A percentile compares a stretch with the other conserved stretches of the same genome.
These are phyloP conservation scores for Bombus breviceps DNA, from an alignment of 1,140 invertebrate species.

Conservation along the genomic window DNA sequence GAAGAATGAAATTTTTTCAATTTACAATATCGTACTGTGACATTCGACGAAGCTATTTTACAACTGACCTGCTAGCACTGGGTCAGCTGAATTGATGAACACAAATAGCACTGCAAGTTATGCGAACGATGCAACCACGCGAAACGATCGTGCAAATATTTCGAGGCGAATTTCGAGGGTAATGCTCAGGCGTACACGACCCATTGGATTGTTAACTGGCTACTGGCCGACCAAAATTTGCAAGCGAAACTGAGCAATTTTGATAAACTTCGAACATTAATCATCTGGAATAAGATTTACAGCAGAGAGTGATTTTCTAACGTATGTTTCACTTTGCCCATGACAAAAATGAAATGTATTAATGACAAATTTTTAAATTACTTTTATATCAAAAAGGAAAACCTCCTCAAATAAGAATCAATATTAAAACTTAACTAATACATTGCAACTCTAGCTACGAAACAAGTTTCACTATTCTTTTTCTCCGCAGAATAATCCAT, in stretches of 20 bases:
- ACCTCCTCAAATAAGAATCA: background rate
- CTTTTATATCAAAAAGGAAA: background rate
- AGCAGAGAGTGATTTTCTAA: background rate
- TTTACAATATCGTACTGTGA: background rate
- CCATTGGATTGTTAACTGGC: background rate
- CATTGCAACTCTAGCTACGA: too few species aligned
- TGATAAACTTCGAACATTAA: background rate
- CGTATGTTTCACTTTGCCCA: background rate
- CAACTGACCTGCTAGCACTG: background rate
- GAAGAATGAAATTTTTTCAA: background rate
- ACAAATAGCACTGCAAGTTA: constrained; percentile 16
- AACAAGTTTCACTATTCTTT: background rate
- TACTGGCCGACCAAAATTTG: background rate
- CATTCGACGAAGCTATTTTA: background rate
- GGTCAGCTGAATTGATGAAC: constrained; percentile 11
- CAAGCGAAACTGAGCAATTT: background rate
- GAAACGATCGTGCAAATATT: constrained; percentile 16
- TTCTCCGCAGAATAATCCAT: background rate
- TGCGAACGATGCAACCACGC: constrained; percentile 4
- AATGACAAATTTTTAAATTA: background rate
- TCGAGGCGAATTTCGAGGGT: constrained; percentile 19
- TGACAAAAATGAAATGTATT: background rate
- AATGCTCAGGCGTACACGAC: background rate
- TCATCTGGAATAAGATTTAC: background rate
- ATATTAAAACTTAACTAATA: background rate